These are phyloP conservation scores for Tauraco hartlaubi DNA, from an alignment of 2,797 vertebrate species.

Conservation along the genomic window DNA sequence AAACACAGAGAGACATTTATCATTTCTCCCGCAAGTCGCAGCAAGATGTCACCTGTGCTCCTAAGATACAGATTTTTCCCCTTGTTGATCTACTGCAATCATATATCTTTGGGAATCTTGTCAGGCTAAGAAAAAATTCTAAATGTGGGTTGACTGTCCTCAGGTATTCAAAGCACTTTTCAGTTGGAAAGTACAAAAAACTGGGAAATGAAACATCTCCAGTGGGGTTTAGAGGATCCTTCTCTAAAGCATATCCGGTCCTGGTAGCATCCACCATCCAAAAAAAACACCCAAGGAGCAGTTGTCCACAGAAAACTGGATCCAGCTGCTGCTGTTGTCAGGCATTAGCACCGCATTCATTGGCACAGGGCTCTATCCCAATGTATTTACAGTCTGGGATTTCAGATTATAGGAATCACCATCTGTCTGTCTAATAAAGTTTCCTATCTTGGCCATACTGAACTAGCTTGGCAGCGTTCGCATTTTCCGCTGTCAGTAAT, in stretches of 20 bases:
- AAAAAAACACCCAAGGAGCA: not conserved
- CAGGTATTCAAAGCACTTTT: not conserved
- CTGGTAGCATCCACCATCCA: not conserved
- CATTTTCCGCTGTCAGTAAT: not conserved
- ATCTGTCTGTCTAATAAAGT: not conserved
- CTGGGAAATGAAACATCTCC: not conserved
- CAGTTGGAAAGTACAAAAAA: not conserved
- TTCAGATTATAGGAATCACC: conserved; percentile 24
- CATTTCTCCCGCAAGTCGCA: conserved; percentile 13
- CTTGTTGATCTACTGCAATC: not conserved
- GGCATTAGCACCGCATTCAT: not conserved
- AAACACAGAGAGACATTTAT: conserved; percentile 15
- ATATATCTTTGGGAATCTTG: not conserved
- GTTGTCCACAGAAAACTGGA: not conserved
- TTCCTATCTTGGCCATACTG: not conserved
- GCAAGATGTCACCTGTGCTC: conserved; percentile 23
- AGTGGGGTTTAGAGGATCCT: not conserved
- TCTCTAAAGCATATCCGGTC: not conserved
- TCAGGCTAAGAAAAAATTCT: conserved; percentile 12
- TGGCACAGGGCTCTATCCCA: not conserved
- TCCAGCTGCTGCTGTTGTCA: conserved; percentile 4
- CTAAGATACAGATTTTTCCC: not conserved
- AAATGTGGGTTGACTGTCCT: not conserved
- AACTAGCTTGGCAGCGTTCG: not conserved
- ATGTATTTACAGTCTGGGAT: not conserved